These are phyloP conservation scores for Elaphurus davidianus DNA, from an alignment of 2,113 vertebrate genomes.

Conservation along the genomic window DNA sequence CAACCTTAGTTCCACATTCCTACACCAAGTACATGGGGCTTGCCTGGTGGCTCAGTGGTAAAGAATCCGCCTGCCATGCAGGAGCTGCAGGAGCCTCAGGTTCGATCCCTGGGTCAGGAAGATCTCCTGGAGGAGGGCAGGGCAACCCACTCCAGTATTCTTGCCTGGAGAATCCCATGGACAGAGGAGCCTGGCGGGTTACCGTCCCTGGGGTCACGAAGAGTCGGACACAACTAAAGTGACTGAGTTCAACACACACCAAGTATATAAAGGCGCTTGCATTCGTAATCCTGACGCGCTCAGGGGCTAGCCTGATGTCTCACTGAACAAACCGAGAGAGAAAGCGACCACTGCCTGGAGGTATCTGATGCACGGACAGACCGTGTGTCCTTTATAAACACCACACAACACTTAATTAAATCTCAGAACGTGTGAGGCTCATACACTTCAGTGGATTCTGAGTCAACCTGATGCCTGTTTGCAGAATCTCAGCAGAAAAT, in stretches of 20 bases:
- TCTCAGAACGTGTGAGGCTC: not conserved
- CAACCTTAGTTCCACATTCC: not conserved
- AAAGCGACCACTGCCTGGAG: accelerated
- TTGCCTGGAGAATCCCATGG: not conserved
- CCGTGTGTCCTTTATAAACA: accelerated
- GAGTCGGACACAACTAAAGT: not conserved
- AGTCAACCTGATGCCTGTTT: not conserved
- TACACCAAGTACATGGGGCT: not conserved
- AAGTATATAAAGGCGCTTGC: accelerated
- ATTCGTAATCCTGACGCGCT: not conserved
- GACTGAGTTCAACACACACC: not conserved
- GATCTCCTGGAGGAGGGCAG: not conserved
- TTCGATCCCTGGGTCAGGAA: not conserved
- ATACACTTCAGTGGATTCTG: not conserved
- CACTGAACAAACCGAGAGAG: not conserved
- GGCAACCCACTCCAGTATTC: not conserved
- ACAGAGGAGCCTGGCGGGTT: not conserved
- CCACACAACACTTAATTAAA: not conserved
- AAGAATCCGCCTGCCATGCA: not conserved
- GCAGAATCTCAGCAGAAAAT: not conserved
- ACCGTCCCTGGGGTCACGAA: not conserved
- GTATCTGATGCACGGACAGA: not conserved
- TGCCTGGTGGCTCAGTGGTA: not conserved
- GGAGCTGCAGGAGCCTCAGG: not conserved
- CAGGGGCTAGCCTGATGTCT: not conserved